Percentiles rank a stretch among this genome's conserved stretches.
phyloP scores from a whole-genome alignment of 1,140 invertebrate species.

The Mesaphorura yosii region DNA sequence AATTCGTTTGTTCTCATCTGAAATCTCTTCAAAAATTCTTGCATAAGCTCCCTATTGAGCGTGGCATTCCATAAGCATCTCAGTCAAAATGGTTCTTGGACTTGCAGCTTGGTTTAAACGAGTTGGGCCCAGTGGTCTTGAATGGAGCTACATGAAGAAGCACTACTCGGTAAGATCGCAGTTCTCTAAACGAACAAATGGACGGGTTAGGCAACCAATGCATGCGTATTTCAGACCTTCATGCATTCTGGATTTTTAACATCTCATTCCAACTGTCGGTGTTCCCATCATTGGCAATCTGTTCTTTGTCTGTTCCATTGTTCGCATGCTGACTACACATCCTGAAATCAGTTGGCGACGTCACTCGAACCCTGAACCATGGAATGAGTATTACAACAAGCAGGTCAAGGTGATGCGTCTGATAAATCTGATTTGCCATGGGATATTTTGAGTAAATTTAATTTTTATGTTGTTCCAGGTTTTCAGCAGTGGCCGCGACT shows the following conservation, averaged over 20 bases:
- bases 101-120: conserved; percentile 4
- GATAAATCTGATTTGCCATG: background rate
- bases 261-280: conserved; percentile 63
- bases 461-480: background rate
- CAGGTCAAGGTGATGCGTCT: conserved; percentile 75
- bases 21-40: too few species aligned
- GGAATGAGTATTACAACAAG: conserved; percentile 62
- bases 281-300: conserved; percentile 50
- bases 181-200: too few species aligned
- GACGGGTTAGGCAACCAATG: too few species aligned
- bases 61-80: too few species aligned
- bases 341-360: conserved; percentile 68
- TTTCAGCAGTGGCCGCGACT: conserved; percentile 12
- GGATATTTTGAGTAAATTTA: background rate
- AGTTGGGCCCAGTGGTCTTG: conserved; percentile 16
- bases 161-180: conserved; percentile 47
- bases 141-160: conserved; percentile 40
- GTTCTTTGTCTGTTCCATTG: conserved; percentile 47
- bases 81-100: background rate
- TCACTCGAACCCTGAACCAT: conserved; percentile 58
- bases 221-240: conserved; percentile 43
- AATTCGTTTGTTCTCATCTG: too few species aligned
- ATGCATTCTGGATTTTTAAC: too few species aligned
- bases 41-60: too few species aligned
- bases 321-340: conserved; percentile 55